A percentile compares a stretch with the other conserved stretches of the same genome.
These are phyloP conservation scores for Gandaritis pyraliata DNA, from an alignment of 2,888 invertebrate species.

Conservation along the genomic window DNA sequence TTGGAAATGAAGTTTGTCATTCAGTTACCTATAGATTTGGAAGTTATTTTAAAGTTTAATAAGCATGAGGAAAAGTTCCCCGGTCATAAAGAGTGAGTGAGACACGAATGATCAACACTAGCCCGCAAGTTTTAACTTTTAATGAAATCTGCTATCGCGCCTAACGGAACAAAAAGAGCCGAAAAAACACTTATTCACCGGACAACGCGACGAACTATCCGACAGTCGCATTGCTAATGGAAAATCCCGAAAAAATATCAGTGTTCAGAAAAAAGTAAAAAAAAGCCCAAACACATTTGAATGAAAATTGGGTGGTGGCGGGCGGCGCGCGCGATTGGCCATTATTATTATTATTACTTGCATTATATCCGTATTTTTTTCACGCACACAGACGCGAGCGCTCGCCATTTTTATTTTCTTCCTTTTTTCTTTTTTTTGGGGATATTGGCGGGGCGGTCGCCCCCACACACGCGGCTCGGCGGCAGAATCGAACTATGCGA, in stretches of 20 bases:
- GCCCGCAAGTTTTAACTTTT: conserved; percentile 53
- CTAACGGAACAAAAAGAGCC: conserved; percentile 53
- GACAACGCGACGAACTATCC: conserved; percentile 64
- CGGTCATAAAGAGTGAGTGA: conserved; percentile 22
- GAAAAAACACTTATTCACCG: conserved; percentile 62
- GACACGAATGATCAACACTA: conserved; percentile 22
- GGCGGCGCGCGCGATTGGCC: conserved; percentile 74
- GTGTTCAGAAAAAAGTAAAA: conserved; percentile 69
- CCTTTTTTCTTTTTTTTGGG: conserved; percentile 75
- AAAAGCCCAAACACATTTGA: conserved; percentile 80
- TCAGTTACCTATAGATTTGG: no score
- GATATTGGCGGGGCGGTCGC: conserved; percentile 64
- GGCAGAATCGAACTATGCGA: conserved; percentile 76
- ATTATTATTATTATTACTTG: conserved; percentile 84
- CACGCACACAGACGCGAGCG: conserved; percentile 73
- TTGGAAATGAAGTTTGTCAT: no score
- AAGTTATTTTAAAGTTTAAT: no score
- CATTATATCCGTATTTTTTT: conserved; percentile 83
- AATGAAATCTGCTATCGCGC: conserved; percentile 59
- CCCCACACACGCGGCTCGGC: conserved; percentile 63
- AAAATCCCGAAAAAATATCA: conserved; percentile 81
- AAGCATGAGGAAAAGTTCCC: not conserved
- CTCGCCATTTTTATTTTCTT: conserved; percentile 79
- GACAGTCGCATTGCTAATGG: conserved; percentile 78
- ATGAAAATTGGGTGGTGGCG: conserved; percentile 81